Base-by-base conservation (phyloP, 2,888 invertebrate genomes). In the Mythimna vitellina region DNA sequence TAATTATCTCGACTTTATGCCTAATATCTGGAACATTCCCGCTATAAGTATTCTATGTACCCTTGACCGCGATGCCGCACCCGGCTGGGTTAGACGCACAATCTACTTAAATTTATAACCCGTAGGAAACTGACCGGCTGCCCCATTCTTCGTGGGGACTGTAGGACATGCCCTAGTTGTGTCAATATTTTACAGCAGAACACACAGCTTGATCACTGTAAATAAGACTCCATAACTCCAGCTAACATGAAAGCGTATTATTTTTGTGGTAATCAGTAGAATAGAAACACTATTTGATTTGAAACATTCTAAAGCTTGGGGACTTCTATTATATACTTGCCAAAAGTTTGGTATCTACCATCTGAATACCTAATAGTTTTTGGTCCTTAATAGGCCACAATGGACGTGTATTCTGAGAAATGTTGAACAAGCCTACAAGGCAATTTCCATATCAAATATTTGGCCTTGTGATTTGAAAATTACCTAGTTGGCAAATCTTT, bases 21-120 rank as follows among this genome's bases (percentile, higher is more conserved):
- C 17, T 51, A 73, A 73, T 73, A 58, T 69, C 60, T 69, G 54
- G 20, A 66, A 67, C 32, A 69, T 65, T 73, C 65, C 51, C 49
- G 54, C 32, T 72, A 38, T 56, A 65, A 68, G 56, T 73, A 57
- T 60, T 60, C 54, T 53, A 56, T 58, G 42, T 74, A 64, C 35
- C 76, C 81, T 81, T 81, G 81, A 79, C 81, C 81, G 61, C 61
- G 51, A 62, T 73, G 76, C 73, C 81, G 22, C 81, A 78, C 81
- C 80, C 77, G 61, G 69, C 49, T 76, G 63, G 69, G 71, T 73
- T 68, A 71, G 74, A 85, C 86, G 86, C 87, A 88, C 88, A 85
- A 86, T 84, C 78, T 65, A 72, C 84, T 80, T 77, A 77, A 84
- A 85, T 86, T 87, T 88, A 86, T 86, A 81, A 80, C 81, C 77